phyloP scores from a whole-genome alignment of 2,888 invertebrate genomes.

The Anaspis maculata region DNA sequence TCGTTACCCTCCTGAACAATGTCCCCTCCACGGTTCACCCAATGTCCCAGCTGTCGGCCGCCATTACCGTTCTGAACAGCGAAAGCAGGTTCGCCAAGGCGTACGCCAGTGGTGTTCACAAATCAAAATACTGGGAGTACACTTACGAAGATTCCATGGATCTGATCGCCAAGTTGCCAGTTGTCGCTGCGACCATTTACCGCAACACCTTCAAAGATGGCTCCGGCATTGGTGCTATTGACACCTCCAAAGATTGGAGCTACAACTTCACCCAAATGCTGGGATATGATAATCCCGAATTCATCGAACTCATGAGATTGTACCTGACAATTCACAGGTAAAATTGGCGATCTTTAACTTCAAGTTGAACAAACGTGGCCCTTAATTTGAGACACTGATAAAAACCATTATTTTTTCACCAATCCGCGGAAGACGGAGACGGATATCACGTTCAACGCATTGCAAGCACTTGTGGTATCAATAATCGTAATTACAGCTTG shows the following conservation, averaged over 20 bases:
- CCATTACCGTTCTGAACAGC: constrained; percentile 83
- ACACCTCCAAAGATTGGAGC: constrained; percentile 85
- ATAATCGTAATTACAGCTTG: no score
- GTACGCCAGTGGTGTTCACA: constrained; percentile 80
- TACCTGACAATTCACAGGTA: constrained; percentile 86
- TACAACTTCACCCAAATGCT: constrained; percentile 88
- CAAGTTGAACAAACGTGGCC: no score
- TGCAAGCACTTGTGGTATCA: no score
- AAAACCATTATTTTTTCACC: no score
- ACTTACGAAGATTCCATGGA: constrained; percentile 92
- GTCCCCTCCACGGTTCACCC: constrained; percentile 86
- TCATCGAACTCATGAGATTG: constrained; percentile 85
- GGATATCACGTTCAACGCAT: no score
- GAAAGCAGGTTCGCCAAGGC: constrained; percentile 90
- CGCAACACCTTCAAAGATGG: constrained; percentile 80
- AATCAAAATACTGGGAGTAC: constrained; percentile 87
- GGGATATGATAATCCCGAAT: constrained; percentile 75
- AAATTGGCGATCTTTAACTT: no score
- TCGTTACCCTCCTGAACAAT: constrained; percentile 88
- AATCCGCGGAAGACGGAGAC: no score
- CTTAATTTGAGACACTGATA: no score
- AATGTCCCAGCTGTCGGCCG: constrained; percentile 90
- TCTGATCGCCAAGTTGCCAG: constrained; percentile 88
- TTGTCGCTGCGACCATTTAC: constrained; percentile 90
- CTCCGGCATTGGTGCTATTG: constrained; percentile 80